Evolutionary conservation across 2,797 vertebrate species (phyloP).

Genomic region (Acanthis flammea): DNA sequence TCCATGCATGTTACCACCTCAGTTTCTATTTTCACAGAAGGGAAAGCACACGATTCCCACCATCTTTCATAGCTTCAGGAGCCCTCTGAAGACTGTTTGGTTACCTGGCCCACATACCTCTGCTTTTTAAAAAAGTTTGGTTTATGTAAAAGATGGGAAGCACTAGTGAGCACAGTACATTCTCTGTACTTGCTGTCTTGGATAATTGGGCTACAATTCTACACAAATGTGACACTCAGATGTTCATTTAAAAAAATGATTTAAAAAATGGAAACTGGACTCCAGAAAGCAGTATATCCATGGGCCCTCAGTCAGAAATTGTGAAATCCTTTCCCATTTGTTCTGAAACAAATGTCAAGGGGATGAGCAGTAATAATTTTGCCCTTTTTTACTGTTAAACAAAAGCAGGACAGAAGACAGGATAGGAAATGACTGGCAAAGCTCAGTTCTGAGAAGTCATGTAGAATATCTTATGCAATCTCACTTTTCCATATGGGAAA

Average conservation of each 20-base stretch:
- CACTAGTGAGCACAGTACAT: background rate
- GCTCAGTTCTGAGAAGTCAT: background rate
- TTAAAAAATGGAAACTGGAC: background rate
- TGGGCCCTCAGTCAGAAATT: background rate
- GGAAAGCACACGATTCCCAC: background rate
- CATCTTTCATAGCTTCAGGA: background rate
- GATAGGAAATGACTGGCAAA: background rate
- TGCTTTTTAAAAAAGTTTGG: background rate
- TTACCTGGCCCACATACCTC: background rate
- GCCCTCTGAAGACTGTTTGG: background rate
- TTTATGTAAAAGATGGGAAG: background rate
- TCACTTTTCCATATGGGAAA: background rate
- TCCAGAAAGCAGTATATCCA: background rate
- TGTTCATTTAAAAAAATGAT: fast-evolving
- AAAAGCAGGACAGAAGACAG: background rate
- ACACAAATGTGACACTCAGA: background rate
- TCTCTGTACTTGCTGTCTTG: background rate
- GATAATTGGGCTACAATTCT: background rate
- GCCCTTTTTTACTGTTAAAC: background rate
- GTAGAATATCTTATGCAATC: background rate
- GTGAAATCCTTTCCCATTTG: background rate
- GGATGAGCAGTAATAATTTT: background rate
- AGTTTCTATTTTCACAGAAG: background rate
- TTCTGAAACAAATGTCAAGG: background rate
- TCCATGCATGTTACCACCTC: background rate